Percentiles rank a stretch among this genome's conserved stretches.
Conservation (phyloP, 2,888 invertebrate species). For the Sylvicola fuscatus region DNA sequence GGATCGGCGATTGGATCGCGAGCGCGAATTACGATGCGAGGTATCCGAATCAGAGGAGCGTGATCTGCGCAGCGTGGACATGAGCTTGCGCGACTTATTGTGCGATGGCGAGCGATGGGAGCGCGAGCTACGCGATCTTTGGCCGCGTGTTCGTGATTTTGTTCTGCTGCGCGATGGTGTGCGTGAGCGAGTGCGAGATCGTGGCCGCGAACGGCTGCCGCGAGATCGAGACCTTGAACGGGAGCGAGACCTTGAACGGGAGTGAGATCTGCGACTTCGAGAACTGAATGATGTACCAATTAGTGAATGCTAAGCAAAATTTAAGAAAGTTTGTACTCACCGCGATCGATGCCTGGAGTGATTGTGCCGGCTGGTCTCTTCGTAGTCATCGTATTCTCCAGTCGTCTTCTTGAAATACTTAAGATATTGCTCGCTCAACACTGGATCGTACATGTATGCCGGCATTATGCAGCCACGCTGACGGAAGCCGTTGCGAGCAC, state of each 20-base stretch:
- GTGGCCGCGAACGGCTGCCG: conserved; percentile 7
- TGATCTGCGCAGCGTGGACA: conserved; percentile 18
- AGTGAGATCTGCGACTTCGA: conserved; percentile 16
- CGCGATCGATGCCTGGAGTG: no score
- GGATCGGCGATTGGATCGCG: conserved; percentile 6
- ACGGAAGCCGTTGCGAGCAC: conserved; percentile 1
- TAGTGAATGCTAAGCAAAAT: conserved; percentile 2
- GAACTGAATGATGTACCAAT: neutral
- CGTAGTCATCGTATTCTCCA: conserved; percentile 21
- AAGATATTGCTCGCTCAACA: conserved; percentile 11
- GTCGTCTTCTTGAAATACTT: conserved; percentile 35
- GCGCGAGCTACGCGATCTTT: conserved; percentile 6
- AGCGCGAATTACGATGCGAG: conserved; percentile 15
- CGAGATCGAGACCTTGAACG: conserved; percentile 7
- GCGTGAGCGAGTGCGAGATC: conserved; percentile 10
- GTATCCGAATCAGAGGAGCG: conserved; percentile 15
- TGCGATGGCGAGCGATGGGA: conserved; percentile 4
- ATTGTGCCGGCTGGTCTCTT: conserved; percentile 11
- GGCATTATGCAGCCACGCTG: conserved; percentile 9
- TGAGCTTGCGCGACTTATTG: conserved; percentile 13
- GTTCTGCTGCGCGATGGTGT: conserved; percentile 11
- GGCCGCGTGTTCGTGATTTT: conserved; percentile 5
- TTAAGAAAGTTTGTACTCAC: neutral
- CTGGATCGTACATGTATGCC: conserved; percentile 6
- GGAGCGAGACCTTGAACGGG: conserved; percentile 16